Evolutionary conservation across 2,888 invertebrate species (phyloP), one percentile per base, ranked within the genome.

Genomic region (Theodoxus fluviatilis): DNA sequence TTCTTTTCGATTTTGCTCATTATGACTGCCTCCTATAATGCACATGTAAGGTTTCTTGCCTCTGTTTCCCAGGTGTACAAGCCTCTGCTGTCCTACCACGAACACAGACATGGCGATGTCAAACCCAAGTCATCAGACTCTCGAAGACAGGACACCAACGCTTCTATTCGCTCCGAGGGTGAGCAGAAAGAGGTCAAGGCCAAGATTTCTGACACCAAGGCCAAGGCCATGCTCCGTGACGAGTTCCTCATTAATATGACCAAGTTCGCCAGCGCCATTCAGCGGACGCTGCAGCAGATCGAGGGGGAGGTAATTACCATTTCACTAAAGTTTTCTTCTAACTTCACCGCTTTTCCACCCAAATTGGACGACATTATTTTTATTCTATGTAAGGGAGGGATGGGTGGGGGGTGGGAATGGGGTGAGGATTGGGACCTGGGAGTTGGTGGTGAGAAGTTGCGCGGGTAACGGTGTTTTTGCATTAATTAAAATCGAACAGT

Each of bases 281-380:
- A 87, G 3, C 89, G 93, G 90, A 92, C 93, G 0, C 90, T 92
- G 75, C 92, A 92, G 74, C 93, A 94, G 81, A 90, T 93, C 7
- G 93, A 92, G 83, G 92, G 92, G n/a, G 93, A 93, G 74, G 68
- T 73, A 0, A 70, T 52, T 12, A 9, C 15, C 35, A 33, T 12
- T 33, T n/a, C n/a, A n/a, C n/a, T n/a, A n/a, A n/a, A n/a, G n/a
- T n/a, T n/a, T n/a, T n/a, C n/a, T n/a, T n/a, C n/a, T n/a, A n/a
- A n/a, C n/a, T n/a, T n/a, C n/a, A n/a, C n/a, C n/a, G n/a, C n/a
- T n/a, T n/a, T n/a, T n/a, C n/a, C n/a, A n/a, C n/a, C n/a, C n/a
- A n/a, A n/a, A n/a, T n/a, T n/a, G n/a, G n/a, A n/a, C n/a, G n/a
- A n/a, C n/a, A n/a, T n/a, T n/a, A n/a, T n/a, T n/a, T n/a, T n/a